phyloP scores from a whole-genome alignment of 2,797 vertebrate genomes.

The Orientallactaga sibirica region DNA sequence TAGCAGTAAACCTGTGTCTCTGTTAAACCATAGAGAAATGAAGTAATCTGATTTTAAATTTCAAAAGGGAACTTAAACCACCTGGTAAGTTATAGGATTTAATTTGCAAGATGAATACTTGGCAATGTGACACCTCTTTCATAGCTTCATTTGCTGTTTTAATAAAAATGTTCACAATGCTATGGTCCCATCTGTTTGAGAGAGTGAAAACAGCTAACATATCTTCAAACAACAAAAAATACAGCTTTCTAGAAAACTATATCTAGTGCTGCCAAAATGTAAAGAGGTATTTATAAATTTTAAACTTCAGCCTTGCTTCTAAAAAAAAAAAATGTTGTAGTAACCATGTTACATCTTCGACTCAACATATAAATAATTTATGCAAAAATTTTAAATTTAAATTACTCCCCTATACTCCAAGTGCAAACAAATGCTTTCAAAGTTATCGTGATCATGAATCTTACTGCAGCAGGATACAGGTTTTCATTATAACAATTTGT shows the following conservation, averaged over 20 bases:
- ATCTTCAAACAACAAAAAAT: slow-evolving; percentile 88
- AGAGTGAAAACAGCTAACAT: slow-evolving; percentile 87
- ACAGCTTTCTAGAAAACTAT: slow-evolving; percentile 87
- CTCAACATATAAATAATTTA: slow-evolving; percentile 87
- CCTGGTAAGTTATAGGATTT: slow-evolving; percentile 88
- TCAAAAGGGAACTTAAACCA: slow-evolving; percentile 85
- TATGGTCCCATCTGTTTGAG: slow-evolving; percentile 89
- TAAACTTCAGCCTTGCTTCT: slow-evolving; percentile 76
- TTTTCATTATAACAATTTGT: slow-evolving; percentile 83
- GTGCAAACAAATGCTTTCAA: slow-evolving; percentile 82
- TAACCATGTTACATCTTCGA: slow-evolving; percentile 86
- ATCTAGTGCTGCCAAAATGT: slow-evolving; percentile 84
- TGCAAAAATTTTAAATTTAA: slow-evolving; percentile 85
- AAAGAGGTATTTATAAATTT: slow-evolving; percentile 89
- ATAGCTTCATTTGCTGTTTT: slow-evolving; percentile 89
- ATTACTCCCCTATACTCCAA: slow-evolving; percentile 81
- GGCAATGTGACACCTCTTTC: slow-evolving; percentile 88
- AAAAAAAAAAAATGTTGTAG: slow-evolving; percentile 65
- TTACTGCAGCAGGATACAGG: slow-evolving; percentile 81
- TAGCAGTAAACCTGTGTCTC: slow-evolving; percentile 75
- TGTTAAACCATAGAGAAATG: slow-evolving; percentile 73
- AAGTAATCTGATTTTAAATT: slow-evolving; percentile 86
- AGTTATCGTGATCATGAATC: slow-evolving; percentile 84
- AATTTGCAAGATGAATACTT: slow-evolving; percentile 90
- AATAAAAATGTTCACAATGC: slow-evolving; percentile 89